Evolutionary conservation across 1,140 invertebrate genomes (phyloP), one percentile per base, ranked within the genome.

Genomic region (Reticulitermes speratus): DNA sequence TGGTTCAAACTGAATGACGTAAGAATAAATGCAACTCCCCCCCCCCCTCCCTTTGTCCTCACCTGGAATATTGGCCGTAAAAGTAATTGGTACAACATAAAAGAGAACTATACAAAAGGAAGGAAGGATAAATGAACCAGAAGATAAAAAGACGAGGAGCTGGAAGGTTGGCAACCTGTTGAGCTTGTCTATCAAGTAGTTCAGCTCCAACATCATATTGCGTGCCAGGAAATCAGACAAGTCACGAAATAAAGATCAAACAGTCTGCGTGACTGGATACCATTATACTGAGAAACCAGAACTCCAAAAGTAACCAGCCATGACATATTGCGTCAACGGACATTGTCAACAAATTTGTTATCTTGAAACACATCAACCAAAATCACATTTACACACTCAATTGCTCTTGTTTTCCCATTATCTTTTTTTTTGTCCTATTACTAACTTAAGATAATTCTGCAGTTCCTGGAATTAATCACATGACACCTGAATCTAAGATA

Each of bases 321-420:
- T 55, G 52, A 55, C 52, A 55, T 16, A 55, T 55, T 16, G 52
- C 5, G 65, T 75, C 65, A 75, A 14, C 25, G 65, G 65, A 75
- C 65, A 75, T 75, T 75, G 65, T 75, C 65, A 75, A 75, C 65
- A 75, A 75, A 75, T 75, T 75, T 75, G 65, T 75, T 75, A 75
- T 75, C 65, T n/a, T 2, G 21, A 3, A 65, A 65, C 59, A 65
- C 16, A 65, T 65, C 59, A n/a, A 23, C 12, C 59, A 48, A 48
- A 48, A 48, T 16, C 45, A 48, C 45, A 48, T 48, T 48, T 12
- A 16, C 45, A 38, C 5, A 38, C 21, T 59, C 55, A 59, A 59
- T 59, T 59, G 2, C 7, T 59, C 21, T 59, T 23, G 8, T n/a
- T 65, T 23, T 65, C 19, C 25, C 1, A 65, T 65, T 65, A 65